Evolutionary conservation across 1,140 invertebrate genomes (phyloP), one percentile per base, ranked within the genome.

Genomic region (Doryteuthis pealeii): DNA sequence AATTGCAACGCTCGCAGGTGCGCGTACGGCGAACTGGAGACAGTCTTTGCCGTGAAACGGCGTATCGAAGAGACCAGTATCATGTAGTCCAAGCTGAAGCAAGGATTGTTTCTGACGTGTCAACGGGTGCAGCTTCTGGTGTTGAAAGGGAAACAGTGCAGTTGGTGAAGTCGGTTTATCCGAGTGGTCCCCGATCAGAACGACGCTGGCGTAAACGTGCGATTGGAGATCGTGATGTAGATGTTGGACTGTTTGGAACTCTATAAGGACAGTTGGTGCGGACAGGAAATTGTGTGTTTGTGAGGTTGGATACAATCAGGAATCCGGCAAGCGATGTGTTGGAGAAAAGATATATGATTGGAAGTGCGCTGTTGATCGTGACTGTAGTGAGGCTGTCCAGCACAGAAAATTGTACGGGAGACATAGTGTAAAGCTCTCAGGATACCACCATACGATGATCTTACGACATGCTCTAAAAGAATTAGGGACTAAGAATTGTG

Each of bases 121-220:
- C n/a, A n/a, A n/a, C n/a, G n/a, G n/a, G n/a, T n/a, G n/a, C n/a
- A n/a, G n/a, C n/a, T n/a, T n/a, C n/a, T n/a, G n/a, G n/a, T n/a
- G n/a, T n/a, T n/a, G n/a, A n/a, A n/a, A n/a, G n/a, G n/a, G n/a
- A n/a, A n/a, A n/a, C n/a, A n/a, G n/a, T n/a, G n/a, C n/a, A n/a
- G n/a, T n/a, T n/a, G n/a, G n/a, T n/a, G n/a, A n/a, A n/a, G n/a
- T n/a, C n/a, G n/a, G n/a, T n/a, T n/a, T n/a, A n/a, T n/a, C n/a
- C n/a, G n/a, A n/a, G n/a, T n/a, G n/a, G n/a, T n/a, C n/a, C n/a
- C n/a, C n/a, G n/a, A n/a, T n/a, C n/a, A n/a, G n/a, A n/a, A 33
- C 73, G 54, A 43, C 33, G 66, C 3, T 80, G 79, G 72, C 14
- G 22, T 5, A 31, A 33, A 45, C 70, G 81, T 65, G 74, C 74